These are phyloP conservation scores for Globia sparganii DNA, from an alignment of 2,888 invertebrate genomes.

Conservation along the genomic window DNA sequence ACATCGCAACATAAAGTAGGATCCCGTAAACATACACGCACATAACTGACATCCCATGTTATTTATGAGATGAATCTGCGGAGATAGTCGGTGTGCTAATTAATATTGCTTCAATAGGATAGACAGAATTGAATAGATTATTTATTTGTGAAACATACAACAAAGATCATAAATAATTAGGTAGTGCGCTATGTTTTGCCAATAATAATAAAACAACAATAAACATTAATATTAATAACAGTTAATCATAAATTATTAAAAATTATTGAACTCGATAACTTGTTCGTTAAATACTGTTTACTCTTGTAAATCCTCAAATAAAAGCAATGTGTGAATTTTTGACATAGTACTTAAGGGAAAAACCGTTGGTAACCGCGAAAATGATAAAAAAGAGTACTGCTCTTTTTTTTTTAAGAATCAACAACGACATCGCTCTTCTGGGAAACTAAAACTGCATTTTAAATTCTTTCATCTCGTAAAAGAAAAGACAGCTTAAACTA, in stretches of 20 bases:
- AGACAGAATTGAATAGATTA: background rate
- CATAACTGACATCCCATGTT: conserved; percentile 11
- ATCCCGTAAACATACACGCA: conserved; percentile 10
- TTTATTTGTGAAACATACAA: background rate
- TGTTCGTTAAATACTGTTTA: background rate
- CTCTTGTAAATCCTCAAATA: background rate
- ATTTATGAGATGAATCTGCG: conserved; percentile 3
- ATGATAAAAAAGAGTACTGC: background rate
- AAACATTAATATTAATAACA: no score
- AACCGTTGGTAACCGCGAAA: background rate
- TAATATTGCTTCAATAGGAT: background rate
- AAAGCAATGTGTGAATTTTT: background rate
- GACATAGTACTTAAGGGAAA: background rate
- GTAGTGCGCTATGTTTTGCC: no score
- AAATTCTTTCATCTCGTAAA: conserved; percentile 18
- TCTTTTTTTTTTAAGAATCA: no score
- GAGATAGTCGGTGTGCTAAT: background rate
- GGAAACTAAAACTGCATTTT: background rate
- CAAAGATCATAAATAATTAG: background rate
- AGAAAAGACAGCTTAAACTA: background rate
- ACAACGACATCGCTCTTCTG: background rate
- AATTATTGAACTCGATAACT: background rate
- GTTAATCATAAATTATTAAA: background rate
- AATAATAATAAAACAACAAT: no score
- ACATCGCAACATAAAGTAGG: background rate